Percentiles rank a stretch among this genome's conserved stretches.
These are phyloP conservation scores for Cyrtorhinus lividipennis DNA, from an alignment of 1,140 invertebrate species.

Conservation along the genomic window DNA sequence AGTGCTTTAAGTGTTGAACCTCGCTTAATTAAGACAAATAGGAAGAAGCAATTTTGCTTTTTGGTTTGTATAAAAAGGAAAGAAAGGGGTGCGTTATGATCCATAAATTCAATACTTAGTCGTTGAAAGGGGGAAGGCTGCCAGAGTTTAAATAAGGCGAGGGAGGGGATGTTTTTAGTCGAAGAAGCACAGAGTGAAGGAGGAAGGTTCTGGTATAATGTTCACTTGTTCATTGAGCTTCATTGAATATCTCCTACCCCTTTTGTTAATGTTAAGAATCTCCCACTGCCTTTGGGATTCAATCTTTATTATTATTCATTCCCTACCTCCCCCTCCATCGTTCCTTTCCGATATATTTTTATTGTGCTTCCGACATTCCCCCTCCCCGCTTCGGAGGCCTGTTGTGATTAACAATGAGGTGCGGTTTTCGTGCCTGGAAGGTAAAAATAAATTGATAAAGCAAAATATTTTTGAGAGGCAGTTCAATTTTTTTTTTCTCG, in stretches of 20 bases:
- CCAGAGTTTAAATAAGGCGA: neutral
- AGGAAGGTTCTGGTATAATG: slow-evolving; percentile 10
- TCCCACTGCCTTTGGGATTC: neutral
- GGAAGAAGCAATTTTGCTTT: slow-evolving; percentile 11
- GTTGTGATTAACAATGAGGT: slow-evolving; percentile 14
- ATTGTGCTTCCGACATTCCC: neutral
- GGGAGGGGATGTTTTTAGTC: neutral
- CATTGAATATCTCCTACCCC: slow-evolving; percentile 10
- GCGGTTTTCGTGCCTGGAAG: neutral
- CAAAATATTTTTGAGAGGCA: too few species aligned
- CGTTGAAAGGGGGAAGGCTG: neutral
- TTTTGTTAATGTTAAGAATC: slow-evolving; percentile 1
- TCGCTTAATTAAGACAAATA: slow-evolving; percentile 19
- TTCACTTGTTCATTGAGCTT: slow-evolving; percentile 20
- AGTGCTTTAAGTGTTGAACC: slow-evolving; percentile 5
- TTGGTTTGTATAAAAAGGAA: neutral
- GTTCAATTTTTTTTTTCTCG: too few species aligned
- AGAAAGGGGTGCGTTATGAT: slow-evolving; percentile 13
- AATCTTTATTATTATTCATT: neutral
- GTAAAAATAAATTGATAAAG: slow-evolving; percentile 12
- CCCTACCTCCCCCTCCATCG: neutral
- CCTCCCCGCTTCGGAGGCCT: neutral
- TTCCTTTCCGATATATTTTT: slow-evolving; percentile 10
- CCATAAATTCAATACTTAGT: slow-evolving; percentile 19
- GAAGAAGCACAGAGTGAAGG: neutral